phyloP scores from a whole-genome alignment of 1,140 invertebrate species.

The Orius insidiosus region DNA sequence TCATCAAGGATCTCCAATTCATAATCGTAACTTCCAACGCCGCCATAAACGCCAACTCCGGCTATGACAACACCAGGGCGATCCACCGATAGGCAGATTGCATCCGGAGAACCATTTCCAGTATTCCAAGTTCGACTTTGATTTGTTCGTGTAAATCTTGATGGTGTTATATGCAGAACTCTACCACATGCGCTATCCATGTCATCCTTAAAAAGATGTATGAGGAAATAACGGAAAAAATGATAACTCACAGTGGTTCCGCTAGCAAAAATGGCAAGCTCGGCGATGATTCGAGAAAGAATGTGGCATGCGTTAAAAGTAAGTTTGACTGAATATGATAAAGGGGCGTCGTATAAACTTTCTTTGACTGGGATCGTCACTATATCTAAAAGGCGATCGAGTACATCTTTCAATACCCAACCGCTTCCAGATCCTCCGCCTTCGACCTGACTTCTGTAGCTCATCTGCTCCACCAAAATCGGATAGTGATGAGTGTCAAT shows the following conservation, averaged over 20 bases:
- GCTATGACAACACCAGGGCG: conserved; percentile 71
- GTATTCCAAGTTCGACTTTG: conserved; percentile 88
- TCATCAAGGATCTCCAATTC: conserved; percentile 84
- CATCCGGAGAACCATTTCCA: conserved; percentile 89
- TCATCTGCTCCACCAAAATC: conserved; percentile 66
- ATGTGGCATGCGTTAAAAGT: conserved; percentile 74
- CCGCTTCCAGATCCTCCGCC: conserved; percentile 23
- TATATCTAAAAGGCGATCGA: conserved; percentile 65
- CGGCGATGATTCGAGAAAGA: conserved; percentile 66
- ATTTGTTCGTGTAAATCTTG: conserved; percentile 76
- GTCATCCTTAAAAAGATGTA: conserved; percentile 37
- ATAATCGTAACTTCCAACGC: conserved; percentile 71
- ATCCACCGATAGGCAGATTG: conserved; percentile 89
- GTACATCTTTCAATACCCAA: conserved; percentile 70
- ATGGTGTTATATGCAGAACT: conserved; percentile 67
- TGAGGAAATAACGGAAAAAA: conserved; percentile 14
- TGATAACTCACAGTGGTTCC: conserved; percentile 35
- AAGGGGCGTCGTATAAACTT: conserved; percentile 37
- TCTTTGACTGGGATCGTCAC: conserved; percentile 59
- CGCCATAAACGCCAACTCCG: conserved; percentile 78
- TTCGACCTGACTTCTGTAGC: conserved; percentile 46
- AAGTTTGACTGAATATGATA: conserved; percentile 38
- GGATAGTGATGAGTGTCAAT: conserved; percentile 58
- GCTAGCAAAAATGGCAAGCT: conserved; percentile 65
- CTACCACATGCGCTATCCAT: conserved; percentile 40